Evolutionary conservation across 2,113 vertebrate genomes (phyloP).

Genomic region (Argyrosomus japonicus): DNA sequence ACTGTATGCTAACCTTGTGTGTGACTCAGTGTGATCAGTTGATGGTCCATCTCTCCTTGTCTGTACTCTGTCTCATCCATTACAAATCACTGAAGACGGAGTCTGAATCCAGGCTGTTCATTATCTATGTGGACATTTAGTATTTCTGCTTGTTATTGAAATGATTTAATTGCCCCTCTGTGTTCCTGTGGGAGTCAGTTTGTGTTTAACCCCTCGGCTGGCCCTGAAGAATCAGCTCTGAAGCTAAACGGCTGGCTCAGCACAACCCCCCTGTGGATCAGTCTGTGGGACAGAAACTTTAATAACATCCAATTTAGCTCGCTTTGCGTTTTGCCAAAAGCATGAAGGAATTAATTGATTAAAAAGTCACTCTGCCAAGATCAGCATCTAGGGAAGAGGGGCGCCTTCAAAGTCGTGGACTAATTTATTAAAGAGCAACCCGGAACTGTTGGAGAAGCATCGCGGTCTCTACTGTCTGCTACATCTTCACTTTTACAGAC

Average conservation of each 20-base stretch:
- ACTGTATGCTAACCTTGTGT: not conserved
- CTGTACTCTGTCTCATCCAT: not conserved
- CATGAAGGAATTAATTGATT: constrained; percentile 66
- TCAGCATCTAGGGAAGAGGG: constrained; percentile 20
- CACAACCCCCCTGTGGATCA: constrained; percentile 46
- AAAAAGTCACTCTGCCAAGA: constrained; percentile 52
- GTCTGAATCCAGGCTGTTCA: not conserved
- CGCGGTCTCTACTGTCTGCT: not conserved
- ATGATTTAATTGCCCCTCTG: not conserved
- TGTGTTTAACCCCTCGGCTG: constrained; percentile 18
- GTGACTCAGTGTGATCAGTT: not conserved
- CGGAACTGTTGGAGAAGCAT: not conserved
- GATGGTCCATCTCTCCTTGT: not conserved
- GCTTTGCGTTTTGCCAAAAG: constrained; percentile 51
- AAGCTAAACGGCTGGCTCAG: constrained; percentile 60
- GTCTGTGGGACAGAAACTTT: constrained; percentile 55
- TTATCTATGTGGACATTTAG: not conserved
- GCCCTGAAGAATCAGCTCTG: constrained; percentile 12
- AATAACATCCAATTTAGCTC: constrained; percentile 64
- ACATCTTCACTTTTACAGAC: not conserved
- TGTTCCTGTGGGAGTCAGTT: constrained; percentile 6
- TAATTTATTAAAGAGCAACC: constrained; percentile 24
- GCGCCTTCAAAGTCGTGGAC: not conserved
- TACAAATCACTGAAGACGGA: not conserved
- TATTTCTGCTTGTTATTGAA: not conserved